These are phyloP conservation scores for Xiphophorus hellerii DNA, from an alignment of 2,113 vertebrate species.

Conservation along the genomic window DNA sequence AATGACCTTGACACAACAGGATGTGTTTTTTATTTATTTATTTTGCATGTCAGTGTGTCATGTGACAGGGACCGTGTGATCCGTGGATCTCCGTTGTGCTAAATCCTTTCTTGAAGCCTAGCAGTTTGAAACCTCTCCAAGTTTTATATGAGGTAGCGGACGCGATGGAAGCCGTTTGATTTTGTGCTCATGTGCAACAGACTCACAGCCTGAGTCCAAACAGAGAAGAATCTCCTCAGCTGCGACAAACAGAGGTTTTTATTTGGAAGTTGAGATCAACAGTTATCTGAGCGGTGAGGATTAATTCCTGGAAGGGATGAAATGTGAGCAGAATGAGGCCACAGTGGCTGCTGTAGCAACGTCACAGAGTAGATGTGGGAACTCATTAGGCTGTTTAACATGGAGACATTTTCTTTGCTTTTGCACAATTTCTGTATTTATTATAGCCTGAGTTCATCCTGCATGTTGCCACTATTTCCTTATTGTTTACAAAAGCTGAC, in stretches of 20 bases:
- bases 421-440: slow-evolving; percentile 42
- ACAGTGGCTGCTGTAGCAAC: slow-evolving; percentile 49
- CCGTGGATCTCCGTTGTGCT: slow-evolving; percentile 44
- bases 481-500: slow-evolving; percentile 73
- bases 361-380: slow-evolving; percentile 17
- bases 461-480: slow-evolving; percentile 80
- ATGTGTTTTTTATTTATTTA: slow-evolving; percentile 17
- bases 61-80: slow-evolving; percentile 59
- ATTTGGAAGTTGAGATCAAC: slow-evolving; percentile 3
- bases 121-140: slow-evolving; percentile 23
- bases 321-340: slow-evolving; percentile 16
- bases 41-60: slow-evolving; percentile 55
- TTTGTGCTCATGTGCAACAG: slow-evolving; percentile 21
- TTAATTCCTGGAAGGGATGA: slow-evolving; percentile 8
- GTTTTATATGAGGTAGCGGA: slow-evolving; percentile 26
- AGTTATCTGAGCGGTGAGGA: slow-evolving; percentile 7
- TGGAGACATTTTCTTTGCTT: slow-evolving; percentile 26
- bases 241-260: neutral
- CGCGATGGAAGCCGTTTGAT: slow-evolving; percentile 21
- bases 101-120: slow-evolving; percentile 24
- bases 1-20: slow-evolving; percentile 12
- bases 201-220: neutral
- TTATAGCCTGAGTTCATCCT: slow-evolving; percentile 56
- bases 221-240: slow-evolving; percentile 6
- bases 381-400: slow-evolving; percentile 24